Evolutionary conservation across 2,113 vertebrate genomes (phyloP), one percentile per base, ranked within the genome.

Genomic region (Pteruthius melanotis): DNA sequence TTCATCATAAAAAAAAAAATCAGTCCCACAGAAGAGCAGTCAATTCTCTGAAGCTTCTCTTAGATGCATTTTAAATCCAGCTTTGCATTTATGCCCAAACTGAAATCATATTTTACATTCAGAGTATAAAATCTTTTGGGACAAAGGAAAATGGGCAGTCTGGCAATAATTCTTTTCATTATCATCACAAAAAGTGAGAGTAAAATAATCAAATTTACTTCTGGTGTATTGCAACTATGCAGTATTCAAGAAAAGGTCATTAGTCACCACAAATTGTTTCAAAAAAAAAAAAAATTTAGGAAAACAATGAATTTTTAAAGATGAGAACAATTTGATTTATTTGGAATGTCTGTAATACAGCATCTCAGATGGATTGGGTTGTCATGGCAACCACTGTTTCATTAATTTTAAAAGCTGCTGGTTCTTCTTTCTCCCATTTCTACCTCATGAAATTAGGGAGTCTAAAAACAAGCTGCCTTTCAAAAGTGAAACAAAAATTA

Each of bases 401-500:
- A 88, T 13, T 75, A 77, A 89, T 71, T 92, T 91, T 56, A 76
- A 91, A 93, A 95, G 81, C 70, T 69, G 53, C 57, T 92, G 45
- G 37, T 47, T 96, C 57, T 37, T 90, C 63, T 90, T 66, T 39
- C 27, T 91, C 54, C 33, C 52, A 68, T 61, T 90, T 77, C 81
- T 68, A 89, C 66, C 57, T 94, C 66, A 65, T 9, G 3, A 95
- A 82, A 84, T 10, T 13, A 76, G 60, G 28, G 40, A 87, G 42
- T 54, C 35, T 59, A 82, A 64, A 49, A 87, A 92, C 24, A 72
- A 71, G 44, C 49, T 69, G 47, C 49, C 28, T 91, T 94, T 83
- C 70, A 94, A 53, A 87, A 91, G 18, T 11, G 47, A 80, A 83
- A 92, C 49, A 91, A 93, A 95, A 91, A 81, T 87, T 65, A 87